Conservation (phyloP, 2,113 vertebrate species). For the Gila orcuttii region DNA sequence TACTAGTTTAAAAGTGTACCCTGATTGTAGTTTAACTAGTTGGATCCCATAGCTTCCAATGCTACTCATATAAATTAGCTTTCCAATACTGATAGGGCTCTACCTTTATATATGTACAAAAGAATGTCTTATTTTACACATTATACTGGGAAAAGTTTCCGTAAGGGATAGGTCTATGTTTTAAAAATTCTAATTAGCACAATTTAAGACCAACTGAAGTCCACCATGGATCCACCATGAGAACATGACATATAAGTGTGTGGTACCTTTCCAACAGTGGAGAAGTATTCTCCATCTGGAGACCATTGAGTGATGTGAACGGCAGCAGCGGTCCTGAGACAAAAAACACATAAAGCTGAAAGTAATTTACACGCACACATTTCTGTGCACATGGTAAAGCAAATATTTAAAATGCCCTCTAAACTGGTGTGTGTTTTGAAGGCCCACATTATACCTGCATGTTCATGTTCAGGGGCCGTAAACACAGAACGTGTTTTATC, state of each 20-base stretch:
- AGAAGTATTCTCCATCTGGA: constrained; percentile 97
- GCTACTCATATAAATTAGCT: not conserved
- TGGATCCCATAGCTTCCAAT: not conserved
- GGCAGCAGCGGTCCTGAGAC: constrained; percentile 88
- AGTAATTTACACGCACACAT: not conserved
- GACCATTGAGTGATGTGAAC: constrained; percentile 96
- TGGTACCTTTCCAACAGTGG: constrained; percentile 93
- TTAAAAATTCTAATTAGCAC: too few species aligned
- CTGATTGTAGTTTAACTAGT: not conserved
- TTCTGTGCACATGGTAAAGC: not conserved
- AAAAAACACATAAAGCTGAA: constrained; percentile 26
- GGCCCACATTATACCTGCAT: not conserved
- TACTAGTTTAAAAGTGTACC: not conserved
- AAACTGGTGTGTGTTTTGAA: not conserved
- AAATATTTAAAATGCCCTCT: not conserved
- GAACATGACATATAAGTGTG: not conserved
- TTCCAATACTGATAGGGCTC: not conserved
- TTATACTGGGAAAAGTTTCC: not conserved
- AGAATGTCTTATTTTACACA: not conserved
- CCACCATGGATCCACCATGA: not conserved
- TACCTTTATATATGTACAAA: not conserved
- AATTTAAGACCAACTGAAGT: not conserved
- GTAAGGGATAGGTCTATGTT: not conserved
- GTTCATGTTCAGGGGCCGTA: not conserved
- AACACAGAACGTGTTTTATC: too few species aligned